These are phyloP conservation scores for Dendroctonus valens DNA, from an alignment of 1,140 invertebrate species.

Conservation along the genomic window DNA sequence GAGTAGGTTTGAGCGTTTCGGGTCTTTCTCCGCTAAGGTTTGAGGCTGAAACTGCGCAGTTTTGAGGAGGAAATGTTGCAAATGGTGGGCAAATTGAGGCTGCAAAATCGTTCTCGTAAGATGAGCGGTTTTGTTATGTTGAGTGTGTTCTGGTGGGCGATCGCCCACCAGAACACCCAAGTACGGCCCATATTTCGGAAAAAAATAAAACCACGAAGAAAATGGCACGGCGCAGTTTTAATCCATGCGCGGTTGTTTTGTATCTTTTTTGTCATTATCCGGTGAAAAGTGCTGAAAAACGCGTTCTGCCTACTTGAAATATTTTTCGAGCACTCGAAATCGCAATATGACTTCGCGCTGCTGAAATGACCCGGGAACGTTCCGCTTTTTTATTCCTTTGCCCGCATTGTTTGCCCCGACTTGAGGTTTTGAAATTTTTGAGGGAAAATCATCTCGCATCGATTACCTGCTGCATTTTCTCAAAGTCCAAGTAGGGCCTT, in stretches of 20 bases:
- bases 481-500: constrained; percentile 89
- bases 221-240: constrained; percentile 19
- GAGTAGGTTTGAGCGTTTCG: too few relatives aligned
- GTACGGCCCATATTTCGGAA: constrained; percentile 10
- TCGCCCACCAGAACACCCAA: neutral
- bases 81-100: too few relatives aligned
- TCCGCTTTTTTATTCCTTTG: constrained; percentile 5
- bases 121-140: too few relatives aligned
- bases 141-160: too few relatives aligned
- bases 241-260: constrained; percentile 29
- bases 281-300: constrained; percentile 32
- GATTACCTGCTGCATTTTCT: constrained; percentile 91
- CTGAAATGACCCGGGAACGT: constrained; percentile 26
- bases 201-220: constrained; percentile 23
- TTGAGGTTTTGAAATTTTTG: neutral
- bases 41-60: too few relatives aligned
- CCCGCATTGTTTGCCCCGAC: constrained; percentile 12
- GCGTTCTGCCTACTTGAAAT: constrained; percentile 33
- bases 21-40: too few relatives aligned
- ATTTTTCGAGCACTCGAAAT: constrained; percentile 34
- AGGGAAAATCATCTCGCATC: neutral
- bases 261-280: constrained; percentile 36
- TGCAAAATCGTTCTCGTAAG: too few relatives aligned
- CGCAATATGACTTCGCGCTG: constrained; percentile 26
- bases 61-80: too few relatives aligned